Evolutionary conservation across 2,113 vertebrate genomes (phyloP).

Genomic region (Ondatra zibethicus): DNA sequence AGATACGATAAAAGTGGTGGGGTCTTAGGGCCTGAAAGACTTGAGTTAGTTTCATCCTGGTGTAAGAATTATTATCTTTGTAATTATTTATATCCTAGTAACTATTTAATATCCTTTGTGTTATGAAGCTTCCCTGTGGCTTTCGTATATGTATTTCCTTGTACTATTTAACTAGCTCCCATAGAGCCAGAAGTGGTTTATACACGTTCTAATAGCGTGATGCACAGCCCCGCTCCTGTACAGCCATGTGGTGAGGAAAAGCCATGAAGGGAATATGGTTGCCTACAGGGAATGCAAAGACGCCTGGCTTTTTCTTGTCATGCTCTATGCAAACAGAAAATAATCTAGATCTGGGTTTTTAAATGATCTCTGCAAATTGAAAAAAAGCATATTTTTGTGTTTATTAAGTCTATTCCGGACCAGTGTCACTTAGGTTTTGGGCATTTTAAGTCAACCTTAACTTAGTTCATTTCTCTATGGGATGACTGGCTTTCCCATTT

Average conservation of each 20-base stretch:
- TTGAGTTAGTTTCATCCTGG: slow-evolving; percentile 37
- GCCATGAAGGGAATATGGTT: neutral
- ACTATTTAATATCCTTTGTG: slow-evolving; percentile 72
- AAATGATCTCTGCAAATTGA: neutral
- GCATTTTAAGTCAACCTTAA: slow-evolving; percentile 41
- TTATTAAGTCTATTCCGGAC: neutral
- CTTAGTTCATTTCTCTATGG: slow-evolving; percentile 37
- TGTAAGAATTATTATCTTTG: slow-evolving; percentile 10
- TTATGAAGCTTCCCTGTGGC: neutral
- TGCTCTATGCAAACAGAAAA: neutral
- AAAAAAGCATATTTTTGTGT: slow-evolving; percentile 48
- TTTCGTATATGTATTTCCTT: slow-evolving; percentile 61
- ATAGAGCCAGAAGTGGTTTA: neutral
- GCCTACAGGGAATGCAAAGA: neutral
- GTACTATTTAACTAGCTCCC: slow-evolving; percentile 54
- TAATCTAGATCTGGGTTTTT: neutral
- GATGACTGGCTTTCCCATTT: neutral
- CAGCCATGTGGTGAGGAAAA: neutral
- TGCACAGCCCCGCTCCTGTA: too few relatives aligned
- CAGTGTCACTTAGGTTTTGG: slow-evolving; percentile 8
- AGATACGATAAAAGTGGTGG: neutral
- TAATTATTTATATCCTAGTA: slow-evolving; percentile 73
- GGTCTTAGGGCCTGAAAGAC: neutral
- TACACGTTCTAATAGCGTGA: neutral
- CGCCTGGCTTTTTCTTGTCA: neutral